phyloP scores from a whole-genome alignment of 2,888 invertebrate genomes.

The Rhogogaster chlorosoma region DNA sequence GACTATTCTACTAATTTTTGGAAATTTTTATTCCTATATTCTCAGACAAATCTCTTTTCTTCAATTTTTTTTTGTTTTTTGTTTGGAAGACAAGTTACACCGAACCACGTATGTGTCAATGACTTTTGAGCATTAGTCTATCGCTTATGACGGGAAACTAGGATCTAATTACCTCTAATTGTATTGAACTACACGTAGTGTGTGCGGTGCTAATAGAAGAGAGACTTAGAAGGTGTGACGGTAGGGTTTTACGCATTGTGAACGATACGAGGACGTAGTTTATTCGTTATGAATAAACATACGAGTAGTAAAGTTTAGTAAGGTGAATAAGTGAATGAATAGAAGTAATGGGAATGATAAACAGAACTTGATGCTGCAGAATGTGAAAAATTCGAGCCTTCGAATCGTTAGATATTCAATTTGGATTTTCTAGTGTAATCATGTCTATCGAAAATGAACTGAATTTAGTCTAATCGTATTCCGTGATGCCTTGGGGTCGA shows the following conservation, averaged over 20 bases:
- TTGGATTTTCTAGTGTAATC: not conserved
- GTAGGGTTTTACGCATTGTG: not conserved
- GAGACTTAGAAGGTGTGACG: not conserved
- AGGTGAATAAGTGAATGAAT: not conserved
- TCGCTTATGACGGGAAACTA: not conserved
- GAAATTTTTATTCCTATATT: not conserved
- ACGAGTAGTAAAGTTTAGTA: not conserved
- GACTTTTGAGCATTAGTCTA: not conserved
- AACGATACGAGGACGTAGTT: not conserved
- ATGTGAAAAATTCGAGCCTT: not conserved
- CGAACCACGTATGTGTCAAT: not conserved
- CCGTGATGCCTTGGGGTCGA: not conserved
- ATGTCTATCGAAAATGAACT: not conserved
- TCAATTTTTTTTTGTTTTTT: too few species aligned
- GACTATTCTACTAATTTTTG: not conserved
- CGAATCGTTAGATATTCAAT: not conserved
- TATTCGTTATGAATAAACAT: not conserved
- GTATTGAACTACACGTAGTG: not conserved
- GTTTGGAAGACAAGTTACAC: not conserved
- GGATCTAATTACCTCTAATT: conserved; percentile 35
- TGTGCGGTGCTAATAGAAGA: not conserved
- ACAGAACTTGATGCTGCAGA: not conserved
- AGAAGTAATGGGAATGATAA: not conserved
- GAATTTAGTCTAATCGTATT: not conserved
- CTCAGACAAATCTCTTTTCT: too few species aligned